These are phyloP conservation scores for Aphelenchoides fujianensis DNA, from an alignment of 1,140 invertebrate genomes.

Conservation along the genomic window DNA sequence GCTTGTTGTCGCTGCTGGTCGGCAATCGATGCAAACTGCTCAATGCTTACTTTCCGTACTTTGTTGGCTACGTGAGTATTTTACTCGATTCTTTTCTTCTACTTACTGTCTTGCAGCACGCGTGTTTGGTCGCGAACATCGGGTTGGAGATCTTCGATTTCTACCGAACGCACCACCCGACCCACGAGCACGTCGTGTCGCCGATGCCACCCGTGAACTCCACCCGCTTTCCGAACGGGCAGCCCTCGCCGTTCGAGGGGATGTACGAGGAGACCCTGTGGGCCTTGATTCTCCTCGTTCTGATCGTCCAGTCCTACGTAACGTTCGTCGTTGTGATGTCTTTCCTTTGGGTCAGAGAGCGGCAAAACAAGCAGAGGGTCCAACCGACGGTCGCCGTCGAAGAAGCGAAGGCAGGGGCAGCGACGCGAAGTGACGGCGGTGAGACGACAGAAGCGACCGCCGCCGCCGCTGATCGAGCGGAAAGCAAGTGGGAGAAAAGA, in stretches of 20 bases:
- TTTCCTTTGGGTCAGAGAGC: neutral
- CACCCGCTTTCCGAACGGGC: neutral
- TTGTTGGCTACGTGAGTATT: neutral
- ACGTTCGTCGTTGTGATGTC: neutral
- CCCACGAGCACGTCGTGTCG: neutral
- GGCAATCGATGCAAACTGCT: conserved; percentile 4
- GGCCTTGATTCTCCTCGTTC: neutral
- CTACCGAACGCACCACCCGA: conserved; percentile 1
- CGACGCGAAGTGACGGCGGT: neutral
- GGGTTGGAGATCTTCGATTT: neutral
- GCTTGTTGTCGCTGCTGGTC: neutral
- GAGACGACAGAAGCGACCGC: neutral
- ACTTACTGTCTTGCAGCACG: neutral
- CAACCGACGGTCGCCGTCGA: neutral
- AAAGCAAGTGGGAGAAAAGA: neutral
- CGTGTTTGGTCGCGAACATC: neutral
- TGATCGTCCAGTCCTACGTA: neutral
- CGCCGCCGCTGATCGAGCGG: neutral
- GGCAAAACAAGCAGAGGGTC: neutral
- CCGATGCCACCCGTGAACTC: conserved; percentile 1
- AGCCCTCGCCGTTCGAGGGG: neutral
- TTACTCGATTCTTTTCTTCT: too few relatives aligned
- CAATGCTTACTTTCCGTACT: neutral
- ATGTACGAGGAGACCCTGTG: neutral
- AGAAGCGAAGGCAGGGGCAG: neutral